Evolutionary conservation across 1,140 invertebrate species (phyloP), one percentile per base, ranked within the genome.

Genomic region (Nephila pilipes): DNA sequence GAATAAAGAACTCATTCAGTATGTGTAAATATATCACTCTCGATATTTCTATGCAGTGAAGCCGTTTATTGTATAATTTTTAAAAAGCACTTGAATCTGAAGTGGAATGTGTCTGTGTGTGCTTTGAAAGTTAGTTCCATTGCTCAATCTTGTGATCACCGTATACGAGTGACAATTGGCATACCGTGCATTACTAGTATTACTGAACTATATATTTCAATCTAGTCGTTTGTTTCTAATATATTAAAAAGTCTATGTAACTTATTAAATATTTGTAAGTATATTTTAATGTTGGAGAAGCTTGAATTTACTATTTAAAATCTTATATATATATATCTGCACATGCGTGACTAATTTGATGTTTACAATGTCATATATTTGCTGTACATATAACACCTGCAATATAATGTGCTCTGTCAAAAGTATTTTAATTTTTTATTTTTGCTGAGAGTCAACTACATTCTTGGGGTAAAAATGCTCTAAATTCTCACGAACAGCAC

Each of bases 281-380:
- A 55, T 81, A 81, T 81, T 81, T 81, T 81, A 18, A 55, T 54
- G 80, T 81, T 46, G 20, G 54, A n/a, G n/a, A 81, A 81, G 25
- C 10, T n/a, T 22, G 25, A 46, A 55, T 54, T 81, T 46, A 25
- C 69, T 75, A 18, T 75, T 75, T 75, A 12, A 81, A n/a, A 81
- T 55, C n/a, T 18, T 6, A 55, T 14, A 46, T 6, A 55, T 14
- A 46, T 25, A 6, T 10, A 54, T 81, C 38, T 54, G 22, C 6
- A 54, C 46, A 16, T 75, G 69, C n/a, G 20, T 75, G 69, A 36
- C 63, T 8, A 12, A 20, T 16, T 18, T 75, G 16, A 75, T 75
- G 25, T 75, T 36, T 32, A 18, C 25, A 75, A 3, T 20, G 16
- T 6, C 14, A 32, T n/a, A n/a, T 75, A 20, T 75, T 75, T 75